Percentiles rank a stretch among this genome's conserved stretches.
These are phyloP conservation scores for Nineta flava DNA, from an alignment of 2,888 invertebrate genomes.

Conservation along the genomic window DNA sequence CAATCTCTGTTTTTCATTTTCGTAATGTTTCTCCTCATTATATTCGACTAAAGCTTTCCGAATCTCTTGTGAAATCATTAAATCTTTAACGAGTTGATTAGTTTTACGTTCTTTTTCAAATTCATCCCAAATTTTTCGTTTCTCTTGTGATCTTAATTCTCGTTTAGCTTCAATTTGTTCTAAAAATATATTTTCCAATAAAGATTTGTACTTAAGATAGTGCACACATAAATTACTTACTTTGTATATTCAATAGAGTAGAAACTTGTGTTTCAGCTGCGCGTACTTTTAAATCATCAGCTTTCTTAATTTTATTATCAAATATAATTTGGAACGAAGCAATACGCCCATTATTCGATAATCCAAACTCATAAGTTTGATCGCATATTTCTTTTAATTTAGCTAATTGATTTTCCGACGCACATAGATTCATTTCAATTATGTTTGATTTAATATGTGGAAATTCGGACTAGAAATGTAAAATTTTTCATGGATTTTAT, in stretches of 20 bases:
- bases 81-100: neutral
- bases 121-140: neutral
- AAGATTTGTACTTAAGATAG: too few species aligned
- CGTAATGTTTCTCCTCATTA: neutral
- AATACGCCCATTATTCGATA: neutral
- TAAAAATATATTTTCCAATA: too few species aligned
- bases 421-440: neutral
- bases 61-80: neutral
- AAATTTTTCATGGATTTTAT: neutral
- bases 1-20: neutral
- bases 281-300: neutral
- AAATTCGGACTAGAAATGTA: neutral
- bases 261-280: neutral
- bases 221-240: neutral
- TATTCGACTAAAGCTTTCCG: neutral
- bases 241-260: neutral
- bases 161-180: neutral
- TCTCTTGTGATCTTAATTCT: neutral
- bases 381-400: neutral
- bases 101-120: neutral
- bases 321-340: neutral
- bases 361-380: neutral
- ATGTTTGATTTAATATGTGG: neutral
- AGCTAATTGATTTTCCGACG: neutral
- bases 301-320: neutral